Evolutionary conservation across 2,797 vertebrate species (phyloP), one percentile per base, ranked within the genome.

Genomic region (Neopelma chrysocephalum): DNA sequence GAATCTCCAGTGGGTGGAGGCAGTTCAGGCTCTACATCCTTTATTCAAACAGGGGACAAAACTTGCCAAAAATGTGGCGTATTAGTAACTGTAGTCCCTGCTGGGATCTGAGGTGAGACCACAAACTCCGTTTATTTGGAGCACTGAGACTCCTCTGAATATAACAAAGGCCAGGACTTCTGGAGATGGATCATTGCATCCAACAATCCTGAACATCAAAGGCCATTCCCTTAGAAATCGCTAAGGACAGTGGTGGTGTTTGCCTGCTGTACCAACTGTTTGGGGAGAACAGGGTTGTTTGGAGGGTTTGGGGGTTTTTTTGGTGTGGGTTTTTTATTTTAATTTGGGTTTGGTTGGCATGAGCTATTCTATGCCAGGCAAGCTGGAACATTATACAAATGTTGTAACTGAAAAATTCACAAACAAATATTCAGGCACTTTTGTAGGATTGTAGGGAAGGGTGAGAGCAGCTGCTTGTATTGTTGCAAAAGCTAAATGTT

Each of bases 101-200:
- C 84, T 94, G 88, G 87, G 88, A 90, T 40, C 83, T 91, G 94
- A 86, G 94, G 65, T 12, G 65, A 93, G 94, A 81, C 96, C 94
- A 38, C 94, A 91, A 95, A 61, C 80, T 77, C 77, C 5, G 3
- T 79, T 94, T 92, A 18, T 89, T 85, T 83, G 84, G 77, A 92
- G 58, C 57, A 23, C 2, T 72, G 70, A 78, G 66, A 71, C 53
- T 92, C 47, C 72, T 84, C 80, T 73, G 92, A 71, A 51, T 64
- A 56, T 42, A 85, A 69, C 4, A 43, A 66, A 94, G 71, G 85
- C 40, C 71, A 70, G 61, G 34, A 20, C 47, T 94, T 80, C 29
- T 79, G 79, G 70, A 83, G 34, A 70, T 15, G 68, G 68, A 79
- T 96, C 73, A 32, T 34, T 71, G 15, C 56, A 10, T 83, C 27